phyloP scores from a whole-genome alignment of 23 tunicate genomes.

The Oikopleura albicans region DNA sequence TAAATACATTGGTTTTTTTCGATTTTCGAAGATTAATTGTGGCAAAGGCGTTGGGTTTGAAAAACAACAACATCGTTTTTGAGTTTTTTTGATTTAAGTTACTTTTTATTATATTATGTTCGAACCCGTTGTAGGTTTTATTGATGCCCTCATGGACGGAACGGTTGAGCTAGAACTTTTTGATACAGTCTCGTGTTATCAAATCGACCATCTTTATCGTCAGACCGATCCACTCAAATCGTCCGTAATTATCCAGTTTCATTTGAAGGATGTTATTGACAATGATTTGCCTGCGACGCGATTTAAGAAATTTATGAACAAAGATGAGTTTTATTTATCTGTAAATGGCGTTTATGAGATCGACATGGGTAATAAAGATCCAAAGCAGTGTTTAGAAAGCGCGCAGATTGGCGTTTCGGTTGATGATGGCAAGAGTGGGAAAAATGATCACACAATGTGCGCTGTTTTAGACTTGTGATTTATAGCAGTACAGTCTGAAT shows the following conservation, averaged over 20 bases:
- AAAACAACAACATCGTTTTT: too few species aligned
- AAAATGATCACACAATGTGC: neutral
- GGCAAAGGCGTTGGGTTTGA: too few species aligned
- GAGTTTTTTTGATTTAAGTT: too few species aligned
- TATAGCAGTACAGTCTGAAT: too few species aligned
- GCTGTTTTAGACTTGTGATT: neutral
- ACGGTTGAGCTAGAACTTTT: neutral
- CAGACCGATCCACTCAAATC: neutral
- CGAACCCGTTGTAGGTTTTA: too few species aligned
- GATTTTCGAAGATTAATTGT: slow-evolving; percentile 3
- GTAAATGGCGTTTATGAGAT: neutral
- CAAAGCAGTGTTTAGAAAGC: neutral
- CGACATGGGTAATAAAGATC: neutral
- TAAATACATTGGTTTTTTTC: neutral
- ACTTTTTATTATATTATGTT: too few species aligned
- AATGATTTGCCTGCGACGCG: neutral
- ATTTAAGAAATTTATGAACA: slow-evolving; percentile 5
- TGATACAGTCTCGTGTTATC: neutral
- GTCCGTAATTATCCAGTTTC: neutral
- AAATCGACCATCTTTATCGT: neutral
- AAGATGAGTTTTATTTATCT: neutral
- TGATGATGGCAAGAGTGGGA: neutral
- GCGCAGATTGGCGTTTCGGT: neutral
- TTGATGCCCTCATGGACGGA: neutral
- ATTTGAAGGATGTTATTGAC: neutral